Evolutionary conservation across 2,113 vertebrate genomes (phyloP).

Genomic region (Hystrix brachyura): DNA sequence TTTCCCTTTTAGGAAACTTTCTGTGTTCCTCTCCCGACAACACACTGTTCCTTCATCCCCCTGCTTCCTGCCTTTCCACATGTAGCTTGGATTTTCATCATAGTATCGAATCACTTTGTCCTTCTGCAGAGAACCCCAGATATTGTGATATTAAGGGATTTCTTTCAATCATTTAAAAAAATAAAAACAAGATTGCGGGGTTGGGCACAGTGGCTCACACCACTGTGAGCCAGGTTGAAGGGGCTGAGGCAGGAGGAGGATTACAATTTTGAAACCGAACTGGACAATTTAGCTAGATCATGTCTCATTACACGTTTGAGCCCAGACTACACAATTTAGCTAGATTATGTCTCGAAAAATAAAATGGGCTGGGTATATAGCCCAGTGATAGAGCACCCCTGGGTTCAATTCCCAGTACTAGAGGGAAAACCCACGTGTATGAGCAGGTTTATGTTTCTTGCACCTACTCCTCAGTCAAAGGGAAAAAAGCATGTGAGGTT

Average conservation of each 20-base stretch:
- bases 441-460: conserved; percentile 4
- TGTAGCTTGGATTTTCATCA: no score
- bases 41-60: no score
- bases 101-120: background rate
- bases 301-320: background rate
- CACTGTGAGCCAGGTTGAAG: background rate
- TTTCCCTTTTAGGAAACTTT: background rate
- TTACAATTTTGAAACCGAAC: background rate
- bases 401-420: background rate
- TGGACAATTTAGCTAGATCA: background rate
- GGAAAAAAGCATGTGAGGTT: no score
- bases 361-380: background rate
- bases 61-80: background rate
- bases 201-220: background rate
- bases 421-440: conserved; percentile 74
- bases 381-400: background rate
- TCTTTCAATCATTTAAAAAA: conserved; percentile 18
- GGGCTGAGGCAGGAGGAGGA: background rate
- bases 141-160: background rate
- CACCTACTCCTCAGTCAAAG: background rate
- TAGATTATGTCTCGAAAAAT: background rate
- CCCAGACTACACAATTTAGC: background rate
- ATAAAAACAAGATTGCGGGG: background rate
- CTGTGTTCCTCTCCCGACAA: background rate
- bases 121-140: background rate